phyloP scores from a whole-genome alignment of 2,113 vertebrate genomes.

The Tinamus guttatus region DNA sequence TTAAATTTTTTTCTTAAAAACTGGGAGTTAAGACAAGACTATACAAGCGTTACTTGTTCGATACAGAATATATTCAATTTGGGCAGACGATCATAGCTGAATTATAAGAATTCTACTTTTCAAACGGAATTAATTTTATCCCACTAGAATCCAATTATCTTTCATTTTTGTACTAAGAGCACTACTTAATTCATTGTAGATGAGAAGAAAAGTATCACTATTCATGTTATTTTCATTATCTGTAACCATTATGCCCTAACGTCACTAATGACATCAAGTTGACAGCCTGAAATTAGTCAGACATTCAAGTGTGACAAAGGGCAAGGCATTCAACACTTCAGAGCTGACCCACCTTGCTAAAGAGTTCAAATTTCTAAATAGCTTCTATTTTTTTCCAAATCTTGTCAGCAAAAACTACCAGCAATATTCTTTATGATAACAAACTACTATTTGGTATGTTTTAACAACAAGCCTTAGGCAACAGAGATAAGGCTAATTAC shows the following conservation, averaged over 20 bases:
- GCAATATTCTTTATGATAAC: not conserved
- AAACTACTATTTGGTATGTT: not conserved
- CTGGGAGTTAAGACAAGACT: not conserved
- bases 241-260: not conserved
- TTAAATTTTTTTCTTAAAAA: not conserved
- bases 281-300: not conserved
- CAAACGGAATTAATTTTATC: constrained; percentile 3
- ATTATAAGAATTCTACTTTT: not conserved
- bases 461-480: not conserved
- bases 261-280: not conserved
- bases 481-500: not conserved
- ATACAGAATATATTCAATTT: not conserved
- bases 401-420: not conserved
- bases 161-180: not conserved
- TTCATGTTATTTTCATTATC: not conserved
- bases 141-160: not conserved
- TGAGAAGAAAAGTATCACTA: not conserved
- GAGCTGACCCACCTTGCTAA: not conserved
- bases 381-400: not conserved
- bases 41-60: not conserved
- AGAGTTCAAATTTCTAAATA: not conserved
- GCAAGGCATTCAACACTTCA: not conserved
- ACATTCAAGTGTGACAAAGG: not conserved
- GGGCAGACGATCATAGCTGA: not conserved
- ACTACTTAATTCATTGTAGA: not conserved